Evolutionary conservation across 92 coral and sea anemone species (phyloP), one percentile per base, ranked within the genome.

Genomic region (Bergia puertoricense): DNA sequence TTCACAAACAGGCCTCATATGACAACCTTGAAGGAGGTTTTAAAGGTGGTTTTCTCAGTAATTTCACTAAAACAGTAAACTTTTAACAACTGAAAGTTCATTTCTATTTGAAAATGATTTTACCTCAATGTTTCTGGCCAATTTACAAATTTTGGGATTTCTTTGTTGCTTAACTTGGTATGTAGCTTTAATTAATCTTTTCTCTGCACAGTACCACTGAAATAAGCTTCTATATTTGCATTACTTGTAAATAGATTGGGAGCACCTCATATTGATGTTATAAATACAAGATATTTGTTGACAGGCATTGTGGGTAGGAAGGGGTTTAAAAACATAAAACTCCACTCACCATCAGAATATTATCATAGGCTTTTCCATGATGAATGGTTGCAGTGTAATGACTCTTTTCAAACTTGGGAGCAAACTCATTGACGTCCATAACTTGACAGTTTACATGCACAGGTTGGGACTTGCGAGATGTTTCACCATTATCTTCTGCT

Each of bases 401-500:
- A 48, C 85, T 90, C 50, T 90, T 89, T 11, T 43, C 36, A 86
- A 97, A 97, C 40, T 89, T 89, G 7, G 99, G 99, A 15, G 96
- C 84, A 89, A 93, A 92, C 79, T 94, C 95, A 80, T 97, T 97
- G 36, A 83, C 91, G 69, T 96, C 97, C 16, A 92, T 92, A 54
- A 97, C 98, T 85, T 88, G 91, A 69, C 99, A 97, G 69, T 84
- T 88, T n/a, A 97, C 91, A 59, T 90, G 82, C 30, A 91, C 90
- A 1, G 96, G 96, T 15, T 62, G 87, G 1, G 98, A 95, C 22
- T 89, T 89, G 48, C 86, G 90, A 0, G 96, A 79, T 0, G 96
- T 93, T 18, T 90, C 90, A 9, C 98, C 99, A 69, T 89, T 86
- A 86, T 97, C 99, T 86, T 90, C 90, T 0, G 96, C 99, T 75